Evolutionary conservation across 2,888 invertebrate species (phyloP).

Genomic region (Athalia circularis): DNA sequence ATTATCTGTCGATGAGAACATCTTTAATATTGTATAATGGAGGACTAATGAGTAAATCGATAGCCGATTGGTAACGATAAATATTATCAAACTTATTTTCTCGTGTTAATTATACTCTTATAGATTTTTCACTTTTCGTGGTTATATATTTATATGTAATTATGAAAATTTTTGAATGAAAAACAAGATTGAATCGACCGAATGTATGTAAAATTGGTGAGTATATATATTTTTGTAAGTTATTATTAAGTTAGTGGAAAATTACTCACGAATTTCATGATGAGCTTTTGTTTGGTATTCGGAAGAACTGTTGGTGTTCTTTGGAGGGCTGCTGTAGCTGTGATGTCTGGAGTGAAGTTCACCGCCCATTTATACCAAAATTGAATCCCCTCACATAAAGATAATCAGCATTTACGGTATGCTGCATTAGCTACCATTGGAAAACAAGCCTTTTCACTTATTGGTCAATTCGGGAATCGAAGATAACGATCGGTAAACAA

Average conservation of each 20-base stretch:
- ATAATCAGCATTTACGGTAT: background rate
- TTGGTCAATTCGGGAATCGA: background rate
- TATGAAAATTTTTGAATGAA: no score
- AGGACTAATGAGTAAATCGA: background rate
- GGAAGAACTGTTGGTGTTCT: slow-evolving; percentile 31
- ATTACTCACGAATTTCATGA: slow-evolving; percentile 39
- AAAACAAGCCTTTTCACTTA: slow-evolving; percentile 28
- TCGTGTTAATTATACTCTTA: no score
- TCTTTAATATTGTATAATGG: background rate
- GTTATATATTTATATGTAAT: no score
- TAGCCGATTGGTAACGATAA: no score
- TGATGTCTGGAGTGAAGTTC: slow-evolving; percentile 6
- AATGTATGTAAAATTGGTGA: background rate
- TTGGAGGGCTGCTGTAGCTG: slow-evolving; percentile 10
- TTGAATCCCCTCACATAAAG: background rate
- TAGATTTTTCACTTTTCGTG: no score
- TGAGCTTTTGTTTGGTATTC: slow-evolving; percentile 23
- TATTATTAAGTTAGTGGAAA: background rate
- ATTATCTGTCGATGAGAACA: slow-evolving; percentile 14
- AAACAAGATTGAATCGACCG: no score
- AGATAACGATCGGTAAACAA: background rate
- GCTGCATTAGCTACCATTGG: background rate
- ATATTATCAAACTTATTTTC: no score
- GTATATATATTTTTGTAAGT: background rate
- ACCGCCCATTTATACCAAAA: slow-evolving; percentile 32